Evolutionary conservation across 2,113 vertebrate genomes (phyloP), one percentile per base, ranked within the genome.

Genomic region (Limnothrissa miodon): DNA sequence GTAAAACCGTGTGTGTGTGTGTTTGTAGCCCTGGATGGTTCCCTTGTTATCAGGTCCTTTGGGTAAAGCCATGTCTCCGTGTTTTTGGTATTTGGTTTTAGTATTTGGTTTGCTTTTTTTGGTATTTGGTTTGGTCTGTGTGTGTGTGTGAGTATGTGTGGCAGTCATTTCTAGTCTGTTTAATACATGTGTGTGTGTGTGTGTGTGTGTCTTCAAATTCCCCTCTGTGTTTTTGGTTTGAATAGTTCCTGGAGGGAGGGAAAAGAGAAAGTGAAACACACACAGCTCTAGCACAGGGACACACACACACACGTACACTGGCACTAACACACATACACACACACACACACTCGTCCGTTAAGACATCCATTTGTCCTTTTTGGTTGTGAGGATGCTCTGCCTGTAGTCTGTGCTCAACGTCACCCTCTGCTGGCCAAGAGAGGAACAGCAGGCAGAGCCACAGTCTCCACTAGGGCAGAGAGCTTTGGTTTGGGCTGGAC

Each of bases 41-140:
- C 93, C 92, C 91, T 89, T 94, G 94, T 94, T 90, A 95, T 95
- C 94, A 95, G 89, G 91, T 95, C 95, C 93, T 94, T 94, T 92
- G 94, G 94, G 94, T 95, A 95, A 95, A 95, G 94, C 95, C 95
- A 94, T 95, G 93, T 94, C 93, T 94, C 94, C 93, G 90, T 93
- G 94, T 95, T 94, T 95, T 95, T 93, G 93, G 92, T 94, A 93
- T 94, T 83, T 86, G 83, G 81, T 53, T 53, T 53, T 42, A 42
- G 46, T 56, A 74, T 84, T 78, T 82, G 88, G 88, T 90, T 94
- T 95, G 93, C n/a, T n/a, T 94, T 94, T 93, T 95, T 93, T 94
- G 93, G 89, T 92, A 93, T 95, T 94, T 95, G 94, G 94, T 94
- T 94, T 87, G 84, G 84, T 91, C 89, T 86, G 82, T 84, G 90